phyloP scores from a whole-genome alignment of 2,113 vertebrate species.

The Salvator merianae region DNA sequence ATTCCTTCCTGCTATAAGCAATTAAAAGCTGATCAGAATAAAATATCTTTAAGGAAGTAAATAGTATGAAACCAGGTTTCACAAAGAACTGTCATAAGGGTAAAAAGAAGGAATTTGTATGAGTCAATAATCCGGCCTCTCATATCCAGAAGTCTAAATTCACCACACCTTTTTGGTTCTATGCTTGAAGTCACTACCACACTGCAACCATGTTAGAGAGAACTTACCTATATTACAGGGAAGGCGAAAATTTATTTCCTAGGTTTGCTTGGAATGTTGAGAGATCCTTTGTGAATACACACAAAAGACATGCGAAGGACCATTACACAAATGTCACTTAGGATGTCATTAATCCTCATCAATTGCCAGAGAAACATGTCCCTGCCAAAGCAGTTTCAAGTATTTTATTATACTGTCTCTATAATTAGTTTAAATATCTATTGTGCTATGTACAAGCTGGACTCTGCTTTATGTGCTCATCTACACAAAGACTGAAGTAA shows the following conservation, averaged over 20 bases:
- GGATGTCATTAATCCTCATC: slow-evolving; percentile 43
- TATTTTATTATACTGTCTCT: slow-evolving; percentile 37
- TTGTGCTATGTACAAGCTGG: slow-evolving; percentile 37
- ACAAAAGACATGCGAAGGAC: slow-evolving; percentile 28
- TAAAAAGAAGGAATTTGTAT: neutral
- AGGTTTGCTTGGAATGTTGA: slow-evolving; percentile 14
- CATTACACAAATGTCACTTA: slow-evolving; percentile 33
- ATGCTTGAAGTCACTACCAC: neutral
- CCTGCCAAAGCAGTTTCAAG: slow-evolving; percentile 41
- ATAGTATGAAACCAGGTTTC: neutral
- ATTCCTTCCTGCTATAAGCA: neutral
- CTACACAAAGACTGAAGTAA: slow-evolving; percentile 28
- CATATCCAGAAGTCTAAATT: neutral
- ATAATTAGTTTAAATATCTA: slow-evolving; percentile 43
- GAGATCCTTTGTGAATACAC: slow-evolving; percentile 25
- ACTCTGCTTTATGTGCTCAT: slow-evolving; percentile 28
- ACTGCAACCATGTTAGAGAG: neutral
- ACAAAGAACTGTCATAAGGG: neutral
- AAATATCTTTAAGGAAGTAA: neutral
- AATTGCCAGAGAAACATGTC: slow-evolving; percentile 38
- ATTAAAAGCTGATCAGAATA: neutral
- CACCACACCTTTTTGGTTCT: neutral
- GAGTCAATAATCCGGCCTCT: neutral
- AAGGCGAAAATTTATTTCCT: slow-evolving; percentile 18
- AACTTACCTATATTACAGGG: slow-evolving; percentile 10